Conservation (phyloP, 2,888 invertebrate species). For the Gisinianus flammeolus region DNA sequence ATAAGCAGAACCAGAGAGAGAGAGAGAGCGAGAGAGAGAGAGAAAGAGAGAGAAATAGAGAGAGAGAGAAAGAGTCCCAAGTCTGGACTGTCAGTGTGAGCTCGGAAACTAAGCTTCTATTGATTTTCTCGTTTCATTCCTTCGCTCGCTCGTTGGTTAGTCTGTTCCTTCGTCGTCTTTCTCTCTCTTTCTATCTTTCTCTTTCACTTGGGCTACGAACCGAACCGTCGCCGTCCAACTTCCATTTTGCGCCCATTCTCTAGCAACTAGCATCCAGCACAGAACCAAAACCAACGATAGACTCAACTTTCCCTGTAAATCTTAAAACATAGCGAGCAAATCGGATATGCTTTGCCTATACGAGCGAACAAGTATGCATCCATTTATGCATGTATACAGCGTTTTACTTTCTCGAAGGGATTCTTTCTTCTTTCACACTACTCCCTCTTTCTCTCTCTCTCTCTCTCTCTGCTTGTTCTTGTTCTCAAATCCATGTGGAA, state of each 20-base stretch:
- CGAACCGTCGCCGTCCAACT: slow-evolving; percentile 14
- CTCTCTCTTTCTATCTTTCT: slow-evolving; percentile 1
- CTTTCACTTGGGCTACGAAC: neutral
- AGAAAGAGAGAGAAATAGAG: neutral
- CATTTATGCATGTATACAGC: neutral
- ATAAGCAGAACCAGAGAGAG: neutral
- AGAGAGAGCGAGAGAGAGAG: neutral
- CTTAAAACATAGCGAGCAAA: too few relatives aligned
- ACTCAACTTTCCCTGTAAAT: too few relatives aligned
- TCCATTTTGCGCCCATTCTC: slow-evolving; percentile 29
- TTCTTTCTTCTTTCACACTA: neutral
- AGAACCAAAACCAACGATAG: too few relatives aligned
- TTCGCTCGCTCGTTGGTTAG: slow-evolving; percentile 2
- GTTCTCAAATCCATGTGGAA: too few relatives aligned
- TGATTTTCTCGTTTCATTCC: slow-evolving; percentile 39
- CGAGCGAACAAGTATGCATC: neutral
- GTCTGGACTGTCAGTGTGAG: slow-evolving; percentile 30
- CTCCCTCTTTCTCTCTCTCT: neutral
- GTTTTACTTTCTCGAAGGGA: neutral
- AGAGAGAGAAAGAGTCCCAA: too few relatives aligned
- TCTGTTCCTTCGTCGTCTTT: neutral
- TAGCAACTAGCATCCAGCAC: too few relatives aligned
- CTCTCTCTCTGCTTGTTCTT: neutral
- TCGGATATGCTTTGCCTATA: too few relatives aligned
- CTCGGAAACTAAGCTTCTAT: slow-evolving; percentile 25